Base-by-base conservation (phyloP, 2,113 vertebrate genomes). In the Speoplatyrhinus poulsoni region DNA sequence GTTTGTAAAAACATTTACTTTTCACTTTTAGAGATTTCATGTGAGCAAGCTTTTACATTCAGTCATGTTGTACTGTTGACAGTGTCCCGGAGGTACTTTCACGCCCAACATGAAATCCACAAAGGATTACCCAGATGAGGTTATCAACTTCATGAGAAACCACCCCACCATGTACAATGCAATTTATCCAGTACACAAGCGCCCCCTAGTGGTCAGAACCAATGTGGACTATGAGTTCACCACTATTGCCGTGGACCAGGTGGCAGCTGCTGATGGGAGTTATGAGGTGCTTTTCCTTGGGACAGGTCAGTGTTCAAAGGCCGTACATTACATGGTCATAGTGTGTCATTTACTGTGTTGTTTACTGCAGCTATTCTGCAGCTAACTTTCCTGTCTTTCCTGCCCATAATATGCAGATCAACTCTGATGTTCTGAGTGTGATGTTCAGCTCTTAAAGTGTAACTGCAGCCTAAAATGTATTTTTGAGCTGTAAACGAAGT, bases 201-300 rank as follows among this genome's bases (percentile, higher is more conserved):
- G 93, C 89, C 96, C 97, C 0, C 94, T 99, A 65, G 96, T 99
- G 83, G 95, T 99, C 60, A 94, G 98, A 78, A 98, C 95, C 19
- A 98, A 97, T 0, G 94, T 95, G 48, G 94, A 96, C 90, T 99
- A 99, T 77, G 95, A 95, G 80, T 98, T 99, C 88, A 99, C 98
- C 83, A 98, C 96, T 1, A 95, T 99, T 33, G 94, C 96, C 0
- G 96, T 99, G 75, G 98, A 99, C 90, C 98, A 98, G 86, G 98
- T 99, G 90, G 94, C 96, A 0, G 98, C 98, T 11, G 96, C 98
- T 2, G 98, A 99, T 0, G 98, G 97, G 77, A 96, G 93, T 91
- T 99, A 99, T 82, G 98, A 99, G 90, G 97, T 99, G 91, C 95
- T 99, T 83, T 99, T 99, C 94, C 92, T 99, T 88, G 98, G 97